Conservation (phyloP, 23 tunicate genomes). For the Oikopleura vanhoeffeni region DNA sequence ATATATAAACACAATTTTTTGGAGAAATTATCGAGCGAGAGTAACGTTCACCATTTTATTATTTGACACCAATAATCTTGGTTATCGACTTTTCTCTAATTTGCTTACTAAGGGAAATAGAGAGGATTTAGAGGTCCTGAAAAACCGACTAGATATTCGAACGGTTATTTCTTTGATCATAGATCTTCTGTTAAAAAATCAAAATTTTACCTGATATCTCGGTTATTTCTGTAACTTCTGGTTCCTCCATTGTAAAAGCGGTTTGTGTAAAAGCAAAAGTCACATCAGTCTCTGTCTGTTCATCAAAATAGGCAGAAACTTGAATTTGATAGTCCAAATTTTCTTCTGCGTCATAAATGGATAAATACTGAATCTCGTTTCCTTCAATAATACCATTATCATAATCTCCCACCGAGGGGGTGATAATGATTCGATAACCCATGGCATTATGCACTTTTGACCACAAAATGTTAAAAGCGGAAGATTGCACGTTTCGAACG, state of each 20-base stretch:
- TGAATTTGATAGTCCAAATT: background rate
- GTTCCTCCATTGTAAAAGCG: background rate
- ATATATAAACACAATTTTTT: too few species aligned
- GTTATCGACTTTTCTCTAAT: too few species aligned
- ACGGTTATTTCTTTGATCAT: too few species aligned
- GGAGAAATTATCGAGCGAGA: too few species aligned
- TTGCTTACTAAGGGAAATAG: too few species aligned
- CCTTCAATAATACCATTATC: background rate
- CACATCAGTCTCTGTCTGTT: background rate
- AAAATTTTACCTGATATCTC: too few species aligned
- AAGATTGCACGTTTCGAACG: background rate
- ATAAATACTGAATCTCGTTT: background rate
- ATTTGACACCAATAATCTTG: too few species aligned
- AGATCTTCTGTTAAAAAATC: background rate
- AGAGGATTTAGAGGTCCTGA: too few species aligned
- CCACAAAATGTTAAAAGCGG: conserved; percentile 9
- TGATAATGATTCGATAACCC: background rate
- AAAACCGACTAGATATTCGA: too few species aligned
- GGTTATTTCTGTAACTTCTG: background rate
- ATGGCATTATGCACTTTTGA: background rate
- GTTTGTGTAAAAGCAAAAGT: background rate
- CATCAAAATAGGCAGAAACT: background rate
- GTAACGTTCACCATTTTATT: too few species aligned
- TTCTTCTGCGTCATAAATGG: background rate
- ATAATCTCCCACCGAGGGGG: background rate